These are phyloP conservation scores for Pelochelys cantorii DNA, from an alignment of 2,797 vertebrate genomes.

Conservation along the genomic window DNA sequence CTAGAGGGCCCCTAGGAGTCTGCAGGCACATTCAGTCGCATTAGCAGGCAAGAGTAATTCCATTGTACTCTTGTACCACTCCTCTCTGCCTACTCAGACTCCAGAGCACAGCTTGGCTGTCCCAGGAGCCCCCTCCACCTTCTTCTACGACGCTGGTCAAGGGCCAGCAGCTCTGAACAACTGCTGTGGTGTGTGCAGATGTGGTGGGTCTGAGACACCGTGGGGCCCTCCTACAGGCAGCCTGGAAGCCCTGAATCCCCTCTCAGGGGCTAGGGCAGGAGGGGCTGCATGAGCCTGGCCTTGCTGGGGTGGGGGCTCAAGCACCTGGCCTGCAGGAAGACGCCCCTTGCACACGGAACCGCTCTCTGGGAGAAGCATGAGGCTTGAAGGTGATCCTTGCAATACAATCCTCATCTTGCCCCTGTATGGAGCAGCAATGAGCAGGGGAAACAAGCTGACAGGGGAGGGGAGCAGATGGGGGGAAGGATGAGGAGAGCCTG, in stretches of 20 bases:
- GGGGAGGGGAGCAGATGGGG: too few relatives aligned
- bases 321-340: background rate
- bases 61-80: background rate
- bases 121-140: background rate
- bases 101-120: background rate
- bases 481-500: too few relatives aligned
- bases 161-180: rapidly evolving
- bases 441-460: background rate
- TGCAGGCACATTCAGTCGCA: background rate
- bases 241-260: background rate
- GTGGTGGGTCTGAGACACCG: background rate
- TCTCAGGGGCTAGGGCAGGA: background rate
- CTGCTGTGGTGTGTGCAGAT: background rate
- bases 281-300: rapidly evolving
- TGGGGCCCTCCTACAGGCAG: background rate
- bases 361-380: too few relatives aligned
- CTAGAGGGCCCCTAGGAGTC: background rate
- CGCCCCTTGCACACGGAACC: background rate
- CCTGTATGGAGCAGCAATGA: background rate
- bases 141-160: background rate
- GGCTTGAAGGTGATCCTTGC: background rate
- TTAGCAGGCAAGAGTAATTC: background rate
- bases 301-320: too few relatives aligned
- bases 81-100: background rate
- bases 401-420: background rate